phyloP scores from a whole-genome alignment of 2,113 vertebrate genomes.

The Balaeniceps rex region DNA sequence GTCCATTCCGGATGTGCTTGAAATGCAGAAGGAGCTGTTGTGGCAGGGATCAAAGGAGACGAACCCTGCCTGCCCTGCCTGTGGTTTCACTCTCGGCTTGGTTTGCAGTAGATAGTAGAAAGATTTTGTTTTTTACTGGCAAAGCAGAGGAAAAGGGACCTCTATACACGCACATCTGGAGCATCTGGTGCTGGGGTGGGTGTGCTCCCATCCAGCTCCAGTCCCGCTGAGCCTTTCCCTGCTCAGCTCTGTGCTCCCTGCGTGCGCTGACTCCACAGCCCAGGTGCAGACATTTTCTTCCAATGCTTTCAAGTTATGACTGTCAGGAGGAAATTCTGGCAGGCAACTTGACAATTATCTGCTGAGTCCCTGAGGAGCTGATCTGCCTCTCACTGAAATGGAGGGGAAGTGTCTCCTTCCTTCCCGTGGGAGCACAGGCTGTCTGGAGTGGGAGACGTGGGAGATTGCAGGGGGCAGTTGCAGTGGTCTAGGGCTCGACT shows the following conservation, averaged over 20 bases:
- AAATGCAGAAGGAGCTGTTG: neutral
- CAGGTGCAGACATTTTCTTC: slow-evolving; percentile 49
- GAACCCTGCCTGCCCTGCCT: neutral
- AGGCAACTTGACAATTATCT: neutral
- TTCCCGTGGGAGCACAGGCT: neutral
- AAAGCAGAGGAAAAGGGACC: neutral
- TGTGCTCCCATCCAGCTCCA: neutral
- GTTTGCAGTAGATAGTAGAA: neutral
- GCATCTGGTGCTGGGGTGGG: neutral
- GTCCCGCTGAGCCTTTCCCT: neutral
- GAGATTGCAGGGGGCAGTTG: neutral
- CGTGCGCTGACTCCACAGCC: neutral
- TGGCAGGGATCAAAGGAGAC: neutral
- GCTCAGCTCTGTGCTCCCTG: fast-evolving
- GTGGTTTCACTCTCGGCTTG: neutral
- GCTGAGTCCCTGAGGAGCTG: neutral
- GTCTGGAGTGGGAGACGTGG: neutral
- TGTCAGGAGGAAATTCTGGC: slow-evolving; percentile 46
- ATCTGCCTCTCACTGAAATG: slow-evolving; percentile 1
- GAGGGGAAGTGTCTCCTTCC: slow-evolving; percentile 1
- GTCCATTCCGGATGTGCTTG: fast-evolving
- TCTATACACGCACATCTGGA: neutral
- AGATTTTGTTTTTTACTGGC: neutral
- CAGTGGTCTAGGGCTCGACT: neutral
- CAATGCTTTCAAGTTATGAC: neutral